These are phyloP conservation scores for Xylocopa sonorina DNA, from an alignment of 1,140 invertebrate species.

Conservation along the genomic window DNA sequence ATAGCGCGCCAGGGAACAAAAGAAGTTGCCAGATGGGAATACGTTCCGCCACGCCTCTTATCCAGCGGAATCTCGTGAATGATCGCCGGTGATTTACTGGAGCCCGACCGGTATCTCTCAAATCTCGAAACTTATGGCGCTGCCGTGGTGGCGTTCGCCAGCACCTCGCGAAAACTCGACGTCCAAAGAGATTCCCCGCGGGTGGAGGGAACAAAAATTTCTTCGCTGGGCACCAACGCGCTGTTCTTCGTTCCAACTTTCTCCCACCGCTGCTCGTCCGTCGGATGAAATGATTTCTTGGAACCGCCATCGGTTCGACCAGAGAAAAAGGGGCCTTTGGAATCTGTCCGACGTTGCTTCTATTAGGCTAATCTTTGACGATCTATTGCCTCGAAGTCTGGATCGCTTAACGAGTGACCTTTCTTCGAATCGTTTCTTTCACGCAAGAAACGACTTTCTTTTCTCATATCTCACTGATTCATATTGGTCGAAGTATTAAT, in stretches of 20 bases:
- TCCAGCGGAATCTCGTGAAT: slow-evolving; percentile 60
- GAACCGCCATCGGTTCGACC: neutral
- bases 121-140: slow-evolving; percentile 63
- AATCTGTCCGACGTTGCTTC: neutral
- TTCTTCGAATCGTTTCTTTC: too few species aligned
- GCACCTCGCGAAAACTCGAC: slow-evolving; percentile 45
- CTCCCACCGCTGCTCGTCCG: neutral
- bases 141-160: slow-evolving; percentile 51
- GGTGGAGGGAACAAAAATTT: slow-evolving; percentile 10
- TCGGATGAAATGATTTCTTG: slow-evolving; percentile 12
- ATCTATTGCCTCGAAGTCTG: neutral
- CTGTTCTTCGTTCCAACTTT: neutral
- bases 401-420: too few species aligned
- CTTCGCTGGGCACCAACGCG: slow-evolving; percentile 13
- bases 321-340: neutral
- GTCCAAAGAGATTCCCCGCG: slow-evolving; percentile 8
- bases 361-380: neutral
- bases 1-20: neutral
- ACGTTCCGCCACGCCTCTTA: slow-evolving; percentile 60
- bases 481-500: too few species aligned
- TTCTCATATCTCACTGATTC: too few species aligned
- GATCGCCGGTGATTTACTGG: slow-evolving; percentile 65
- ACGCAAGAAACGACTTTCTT: too few species aligned
- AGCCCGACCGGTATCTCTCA: slow-evolving; percentile 53
- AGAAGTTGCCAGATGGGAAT: slow-evolving; percentile 44